Evolutionary conservation across 2,797 vertebrate genomes (phyloP), one percentile per base, ranked within the genome.

Genomic region (Vultur gryphus): DNA sequence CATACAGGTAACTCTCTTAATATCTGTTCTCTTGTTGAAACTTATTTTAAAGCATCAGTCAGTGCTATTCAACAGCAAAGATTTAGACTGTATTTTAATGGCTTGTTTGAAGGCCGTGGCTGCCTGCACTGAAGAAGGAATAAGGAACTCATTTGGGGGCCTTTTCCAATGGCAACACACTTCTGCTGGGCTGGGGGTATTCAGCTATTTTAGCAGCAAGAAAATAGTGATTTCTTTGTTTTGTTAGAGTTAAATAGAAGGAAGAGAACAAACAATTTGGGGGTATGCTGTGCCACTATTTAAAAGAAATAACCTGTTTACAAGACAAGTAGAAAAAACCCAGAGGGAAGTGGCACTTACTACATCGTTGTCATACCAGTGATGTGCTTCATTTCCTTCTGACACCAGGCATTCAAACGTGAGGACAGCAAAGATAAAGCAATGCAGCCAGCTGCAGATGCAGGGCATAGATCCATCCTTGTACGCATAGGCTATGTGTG

Each of bases 41-140:
- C 13, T 26, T 78, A 9, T 3, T 92, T 84, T 67, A 54, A 86
- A 79, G 39, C 69, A n/a, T 71, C 71, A 62, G 16, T 85, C 49
- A 57, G 41, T 88, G 59, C 37, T 84, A 37, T 59, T 58, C 28
- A 51, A 24, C 35, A 91, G 82, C 65, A 79, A 12, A 93, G 28
- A 41, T 62, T 87, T 77, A 64, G 46, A 9, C 24, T 78, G 13
- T 64, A 28, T 90, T 88, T 88, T 69, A 79, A 29, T 41, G 20
- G 11, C 15, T 71, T 0, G 0, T 91, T 87, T 66, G 62, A 69
- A 82, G 51, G 54, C 33, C 84, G 35, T 0, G 0, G 13, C 39
- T 88, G 21, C 41, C 65, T 87, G 19, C 69, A 55, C 11, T 55
- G 54, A 65, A 46, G 52, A 28, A 70, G 28, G 61, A 69, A 11